A percentile compares a stretch with the other conserved stretches of the same genome.
These are phyloP conservation scores for Acromyrmex echinatior DNA, from an alignment of 1,140 invertebrate species.

Conservation along the genomic window DNA sequence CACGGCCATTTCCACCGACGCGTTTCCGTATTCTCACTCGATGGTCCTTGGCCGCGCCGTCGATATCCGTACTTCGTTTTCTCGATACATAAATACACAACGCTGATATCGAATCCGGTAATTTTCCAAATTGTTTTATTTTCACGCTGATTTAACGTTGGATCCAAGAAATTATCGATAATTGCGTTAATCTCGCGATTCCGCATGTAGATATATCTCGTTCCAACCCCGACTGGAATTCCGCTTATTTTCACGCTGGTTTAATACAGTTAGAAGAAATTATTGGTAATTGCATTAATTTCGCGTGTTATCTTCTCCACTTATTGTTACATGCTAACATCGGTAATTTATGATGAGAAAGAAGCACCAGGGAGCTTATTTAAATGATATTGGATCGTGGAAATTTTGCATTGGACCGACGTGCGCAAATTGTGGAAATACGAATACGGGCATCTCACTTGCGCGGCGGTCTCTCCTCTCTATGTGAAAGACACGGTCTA, in stretches of 20 bases:
- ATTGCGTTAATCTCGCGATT: slow-evolving; percentile 19
- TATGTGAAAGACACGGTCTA: slow-evolving; percentile 32
- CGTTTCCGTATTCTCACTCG: slow-evolving; percentile 50
- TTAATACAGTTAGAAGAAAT: slow-evolving; percentile 1
- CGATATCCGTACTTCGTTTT: slow-evolving; percentile 35
- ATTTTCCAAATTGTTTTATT: slow-evolving; percentile 19
- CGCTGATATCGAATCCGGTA: slow-evolving; percentile 31
- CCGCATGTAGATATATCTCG: neutral
- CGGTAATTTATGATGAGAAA: slow-evolving; percentile 24
- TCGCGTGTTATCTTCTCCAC: neutral
- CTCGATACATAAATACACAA: slow-evolving; percentile 18
- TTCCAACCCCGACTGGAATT: too few relatives aligned
- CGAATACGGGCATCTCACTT: slow-evolving; percentile 10
- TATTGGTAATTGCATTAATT: slow-evolving; percentile 40
- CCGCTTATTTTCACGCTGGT: neutral
- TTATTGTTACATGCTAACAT: neutral
- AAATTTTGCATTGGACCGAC: slow-evolving; percentile 37
- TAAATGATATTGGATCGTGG: slow-evolving; percentile 39
- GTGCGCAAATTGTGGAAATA: slow-evolving; percentile 43
- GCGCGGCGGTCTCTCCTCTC: slow-evolving; percentile 1
- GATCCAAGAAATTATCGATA: slow-evolving; percentile 15
- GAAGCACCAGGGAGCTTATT: slow-evolving; percentile 33
- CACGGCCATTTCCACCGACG: slow-evolving; percentile 34
- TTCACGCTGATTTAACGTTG: neutral
- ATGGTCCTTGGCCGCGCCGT: slow-evolving; percentile 40